Base-by-base conservation (phyloP, 2,113 vertebrate genomes). In the Ivindomyrus marchei region DNA sequence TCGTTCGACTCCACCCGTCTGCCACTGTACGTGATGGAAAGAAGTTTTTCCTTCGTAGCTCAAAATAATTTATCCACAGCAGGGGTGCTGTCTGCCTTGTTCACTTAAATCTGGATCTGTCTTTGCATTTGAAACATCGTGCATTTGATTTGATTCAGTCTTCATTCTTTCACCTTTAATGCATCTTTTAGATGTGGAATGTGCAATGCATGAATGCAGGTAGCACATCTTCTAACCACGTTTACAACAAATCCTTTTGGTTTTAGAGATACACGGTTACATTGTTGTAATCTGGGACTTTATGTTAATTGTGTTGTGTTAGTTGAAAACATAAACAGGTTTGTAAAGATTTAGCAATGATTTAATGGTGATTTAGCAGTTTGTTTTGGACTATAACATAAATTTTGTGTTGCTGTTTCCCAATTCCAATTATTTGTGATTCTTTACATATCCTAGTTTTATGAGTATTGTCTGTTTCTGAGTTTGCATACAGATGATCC, bases 151-250 rank as follows among this genome's bases (percentile, higher is more conserved):
- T 6, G 7, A 53, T 15, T 53, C 50, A 31, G 3, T 13, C 50
- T 52, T 31, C n/a, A 21, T 93, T 93, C 92, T 74, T 36, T 87
- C 49, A 77, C 49, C 86, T 84, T 24, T 45, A 58, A 87, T 49
- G 74, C 11, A 86, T 88, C 66, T 88, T 90, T 24, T 31, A 50
- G 88, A 45, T 42, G 19, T 70, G 85, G 27, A 47, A 39, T 31
- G 9, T 36, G 19, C 17, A 11, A 87, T 31, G 24, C 4, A 36
- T 8, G 7, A 36, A 21, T 39, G 7, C 50, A 50, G 49, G 19
- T 6, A 15, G 74, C 77, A 83, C 4, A 39, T 46, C 24, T 83
- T 42, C 39, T 21, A 45, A 42, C 19, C 77, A 83, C 2, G 2
- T 46, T 83, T 45, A 80, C 13, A 47, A 46, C 21, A 47, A 47